Base-by-base conservation (phyloP, 2,888 invertebrate genomes). In the Brassicogethes aeneus region DNA sequence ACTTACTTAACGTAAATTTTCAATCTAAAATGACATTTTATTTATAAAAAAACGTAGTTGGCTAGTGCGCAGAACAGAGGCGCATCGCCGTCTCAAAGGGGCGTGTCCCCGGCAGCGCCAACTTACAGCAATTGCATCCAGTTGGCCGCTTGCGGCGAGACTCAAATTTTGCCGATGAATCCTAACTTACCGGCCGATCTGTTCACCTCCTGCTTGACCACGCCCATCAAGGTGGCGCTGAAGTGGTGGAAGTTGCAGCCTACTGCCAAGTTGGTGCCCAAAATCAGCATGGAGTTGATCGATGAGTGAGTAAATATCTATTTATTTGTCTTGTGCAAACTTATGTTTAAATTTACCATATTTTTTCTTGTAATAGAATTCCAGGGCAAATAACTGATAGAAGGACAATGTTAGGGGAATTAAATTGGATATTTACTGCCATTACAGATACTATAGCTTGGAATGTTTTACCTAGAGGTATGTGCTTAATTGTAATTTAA, bases 361-460 rank as follows among this genome's bases (percentile, higher is more conserved):
- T n/a, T n/a, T n/a, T n/a, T n/a, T n/a, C n/a, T n/a, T n/a, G n/a
- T n/a, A n/a, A n/a, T n/a, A 90, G 91, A 69, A 92, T 99, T 56
- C 97, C 97, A 3, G 99, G 99, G 1, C 87, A 88, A 62, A 77
- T 95, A 53, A 88, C 86, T 52, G 96, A 97, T 71, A 77, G 96
- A 14, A 77, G 94, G 56, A 96, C 99, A 16, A 93, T 97, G 90
- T 76, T 97, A 51, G 99, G 99, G 36, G 97, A 99, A 72, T 73
- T 99, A 44, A 99, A 99, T 74, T 99, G 99, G 99, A 96, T 99
- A 64, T 99, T 99, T 72, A 99, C 99, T 2, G 97, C 99, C 34
- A 95, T 99, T 55, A 99, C 99, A 0, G 99, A 99, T 68, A 99
- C 99, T 7, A 97, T 99, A 62, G 99, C 99, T 1, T 99, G 97